These are phyloP conservation scores for Toxotes lorentzi DNA, from an alignment of 2,797 vertebrate species.

Conservation along the genomic window DNA sequence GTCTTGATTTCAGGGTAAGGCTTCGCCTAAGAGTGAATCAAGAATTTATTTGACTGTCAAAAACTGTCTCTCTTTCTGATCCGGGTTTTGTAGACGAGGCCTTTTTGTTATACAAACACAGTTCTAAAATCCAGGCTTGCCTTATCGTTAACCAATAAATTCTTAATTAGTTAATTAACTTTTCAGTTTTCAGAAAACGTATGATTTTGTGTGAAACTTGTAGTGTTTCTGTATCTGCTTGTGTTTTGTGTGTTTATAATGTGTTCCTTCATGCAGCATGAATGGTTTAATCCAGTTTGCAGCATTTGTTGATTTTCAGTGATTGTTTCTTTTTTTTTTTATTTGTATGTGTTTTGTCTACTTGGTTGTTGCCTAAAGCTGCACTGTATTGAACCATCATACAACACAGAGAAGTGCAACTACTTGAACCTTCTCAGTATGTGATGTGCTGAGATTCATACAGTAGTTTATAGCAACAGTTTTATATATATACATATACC, in stretches of 20 bases:
- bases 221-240: background rate
- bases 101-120: background rate
- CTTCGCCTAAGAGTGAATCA: slow-evolving; percentile 6
- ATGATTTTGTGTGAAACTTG: background rate
- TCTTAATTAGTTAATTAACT: background rate
- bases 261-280: too few relatives aligned
- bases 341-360: background rate
- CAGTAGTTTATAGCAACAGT: too few relatives aligned
- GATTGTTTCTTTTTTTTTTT: background rate
- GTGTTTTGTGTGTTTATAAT: background rate
- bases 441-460: too few relatives aligned
- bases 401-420: too few relatives aligned
- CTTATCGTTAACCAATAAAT: background rate
- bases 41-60: slow-evolving; percentile 1
- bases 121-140: background rate
- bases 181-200: background rate
- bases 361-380: background rate
- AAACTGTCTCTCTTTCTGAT: background rate
- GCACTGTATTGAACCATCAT: too few relatives aligned
- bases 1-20: slow-evolving; percentile 8
- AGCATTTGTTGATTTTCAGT: background rate
- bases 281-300: background rate
- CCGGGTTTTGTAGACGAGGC: background rate
- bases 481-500: too few relatives aligned
- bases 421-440: too few relatives aligned